These are phyloP conservation scores for Porites rus DNA, from an alignment of 92 coral and sea anemone genomes.

Conservation along the genomic window DNA sequence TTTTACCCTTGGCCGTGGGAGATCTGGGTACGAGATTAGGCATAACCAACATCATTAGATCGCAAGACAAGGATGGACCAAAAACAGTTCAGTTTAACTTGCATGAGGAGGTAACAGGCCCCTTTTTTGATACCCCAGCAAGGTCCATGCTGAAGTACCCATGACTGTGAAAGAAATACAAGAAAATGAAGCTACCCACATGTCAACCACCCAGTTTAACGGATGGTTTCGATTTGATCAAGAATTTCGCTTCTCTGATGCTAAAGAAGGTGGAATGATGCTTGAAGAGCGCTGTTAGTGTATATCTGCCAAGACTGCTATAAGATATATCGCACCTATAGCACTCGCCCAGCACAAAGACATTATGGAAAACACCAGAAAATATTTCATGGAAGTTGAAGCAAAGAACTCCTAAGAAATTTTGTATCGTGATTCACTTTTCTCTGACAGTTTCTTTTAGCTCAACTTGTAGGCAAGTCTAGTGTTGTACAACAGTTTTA, in stretches of 20 bases:
- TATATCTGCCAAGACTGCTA: not conserved
- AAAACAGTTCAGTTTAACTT: slow-evolving; percentile 7
- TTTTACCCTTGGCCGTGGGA: too few relatives aligned
- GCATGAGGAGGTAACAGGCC: not conserved
- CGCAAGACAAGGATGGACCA: slow-evolving; percentile 12
- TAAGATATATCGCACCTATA: not conserved
- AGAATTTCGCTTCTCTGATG: slow-evolving; percentile 10
- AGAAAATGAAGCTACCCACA: not conserved
- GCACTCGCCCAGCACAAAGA: not conserved
- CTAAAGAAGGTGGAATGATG: slow-evolving; percentile 16
- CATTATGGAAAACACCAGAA: slow-evolving; percentile 13
- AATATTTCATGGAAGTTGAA: slow-evolving; percentile 3
- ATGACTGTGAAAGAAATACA: not conserved
- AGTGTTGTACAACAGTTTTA: too few relatives aligned
- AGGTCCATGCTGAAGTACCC: too few relatives aligned
- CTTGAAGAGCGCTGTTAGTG: slow-evolving; percentile 7
- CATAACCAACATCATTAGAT: slow-evolving; percentile 5
- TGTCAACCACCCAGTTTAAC: not conserved
- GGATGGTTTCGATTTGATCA: not conserved
- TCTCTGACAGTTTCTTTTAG: too few relatives aligned
- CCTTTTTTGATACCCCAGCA: too few relatives aligned
- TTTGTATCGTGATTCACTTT: too few relatives aligned
- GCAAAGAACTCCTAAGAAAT: not conserved
- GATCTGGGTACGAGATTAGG: too few relatives aligned
- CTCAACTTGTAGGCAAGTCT: too few relatives aligned